A percentile compares a stretch with the other conserved stretches of the same genome.
Evolutionary conservation across 2,888 invertebrate genomes (phyloP).

Genomic region (Villa cingulata): DNA sequence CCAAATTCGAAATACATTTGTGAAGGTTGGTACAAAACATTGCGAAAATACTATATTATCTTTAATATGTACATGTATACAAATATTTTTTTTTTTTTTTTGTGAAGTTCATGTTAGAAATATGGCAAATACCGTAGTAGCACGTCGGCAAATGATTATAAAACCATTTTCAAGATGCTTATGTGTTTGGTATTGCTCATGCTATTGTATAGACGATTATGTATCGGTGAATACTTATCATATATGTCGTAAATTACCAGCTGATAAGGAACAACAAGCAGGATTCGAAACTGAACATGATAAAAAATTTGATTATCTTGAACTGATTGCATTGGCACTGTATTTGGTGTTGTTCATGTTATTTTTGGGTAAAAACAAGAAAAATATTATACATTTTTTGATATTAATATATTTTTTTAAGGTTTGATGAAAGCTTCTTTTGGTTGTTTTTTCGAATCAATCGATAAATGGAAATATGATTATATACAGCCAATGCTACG

Average conservation of each 20-base stretch:
- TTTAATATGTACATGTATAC: background rate
- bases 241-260: constrained; percentile 20
- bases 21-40: constrained; percentile 14
- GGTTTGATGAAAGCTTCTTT: constrained; percentile 23
- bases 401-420: constrained; percentile 11
- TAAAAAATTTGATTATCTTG: constrained; percentile 8
- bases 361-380: constrained; percentile 17
- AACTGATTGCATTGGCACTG: constrained; percentile 8
- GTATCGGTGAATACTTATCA: constrained; percentile 19
- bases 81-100: background rate
- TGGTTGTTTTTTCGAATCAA: constrained; percentile 15
- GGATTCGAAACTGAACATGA: constrained; percentile 15
- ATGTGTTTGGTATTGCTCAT: constrained; percentile 27
- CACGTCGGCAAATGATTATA: constrained; percentile 20
- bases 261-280: constrained; percentile 15
- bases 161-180: constrained; percentile 24
- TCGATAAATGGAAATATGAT: constrained; percentile 20
- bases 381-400: background rate
- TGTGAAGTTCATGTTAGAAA: constrained; percentile 1
- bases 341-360: constrained; percentile 15
- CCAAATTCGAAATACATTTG: constrained; percentile 18
- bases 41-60: too few relatives aligned
- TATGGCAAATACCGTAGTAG: constrained; percentile 11
- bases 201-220: constrained; percentile 24
- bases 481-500: constrained; percentile 20